Conservation (phyloP, 2,888 invertebrate genomes). For the Aporophyla lueneburgensis region DNA sequence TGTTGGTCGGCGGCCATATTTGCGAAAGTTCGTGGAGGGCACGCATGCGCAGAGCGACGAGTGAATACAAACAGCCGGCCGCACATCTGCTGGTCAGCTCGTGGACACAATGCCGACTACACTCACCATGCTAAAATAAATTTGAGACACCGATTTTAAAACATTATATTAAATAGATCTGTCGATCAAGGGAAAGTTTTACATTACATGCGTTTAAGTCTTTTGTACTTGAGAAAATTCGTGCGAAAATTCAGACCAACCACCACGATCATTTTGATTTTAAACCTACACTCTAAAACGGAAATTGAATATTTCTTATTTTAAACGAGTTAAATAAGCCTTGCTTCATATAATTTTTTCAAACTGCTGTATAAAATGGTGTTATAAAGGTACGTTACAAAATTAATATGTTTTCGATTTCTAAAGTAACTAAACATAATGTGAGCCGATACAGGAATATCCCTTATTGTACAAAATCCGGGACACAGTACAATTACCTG, state of each 20-base stretch:
- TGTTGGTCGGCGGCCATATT: slow-evolving; percentile 81
- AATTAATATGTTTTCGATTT: background rate
- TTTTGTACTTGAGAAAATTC: slow-evolving; percentile 52
- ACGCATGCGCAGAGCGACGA: slow-evolving; percentile 83
- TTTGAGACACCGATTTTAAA: slow-evolving; percentile 27
- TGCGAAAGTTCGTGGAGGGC: slow-evolving; percentile 72
- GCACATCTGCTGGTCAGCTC: slow-evolving; percentile 90
- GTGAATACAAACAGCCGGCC: slow-evolving; percentile 86
- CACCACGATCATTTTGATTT: background rate
- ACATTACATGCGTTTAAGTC: slow-evolving; percentile 57
- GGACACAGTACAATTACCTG: slow-evolving; percentile 83
- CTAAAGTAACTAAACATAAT: background rate
- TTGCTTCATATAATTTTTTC: background rate
- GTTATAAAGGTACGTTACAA: background rate
- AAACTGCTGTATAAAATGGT: background rate
- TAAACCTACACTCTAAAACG: background rate
- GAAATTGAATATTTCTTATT: background rate
- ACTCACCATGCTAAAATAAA: slow-evolving; percentile 65
- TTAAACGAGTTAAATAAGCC: background rate
- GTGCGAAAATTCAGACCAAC: background rate
- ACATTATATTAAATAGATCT: background rate
- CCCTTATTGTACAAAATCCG: slow-evolving; percentile 46
- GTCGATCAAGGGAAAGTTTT: background rate
- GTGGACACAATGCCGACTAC: slow-evolving; percentile 85
- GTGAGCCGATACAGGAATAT: slow-evolving; percentile 9